A percentile compares a stretch with the other conserved stretches of the same genome.
Evolutionary conservation across 2,113 vertebrate genomes (phyloP).

Genomic region (Cepphus grylle): DNA sequence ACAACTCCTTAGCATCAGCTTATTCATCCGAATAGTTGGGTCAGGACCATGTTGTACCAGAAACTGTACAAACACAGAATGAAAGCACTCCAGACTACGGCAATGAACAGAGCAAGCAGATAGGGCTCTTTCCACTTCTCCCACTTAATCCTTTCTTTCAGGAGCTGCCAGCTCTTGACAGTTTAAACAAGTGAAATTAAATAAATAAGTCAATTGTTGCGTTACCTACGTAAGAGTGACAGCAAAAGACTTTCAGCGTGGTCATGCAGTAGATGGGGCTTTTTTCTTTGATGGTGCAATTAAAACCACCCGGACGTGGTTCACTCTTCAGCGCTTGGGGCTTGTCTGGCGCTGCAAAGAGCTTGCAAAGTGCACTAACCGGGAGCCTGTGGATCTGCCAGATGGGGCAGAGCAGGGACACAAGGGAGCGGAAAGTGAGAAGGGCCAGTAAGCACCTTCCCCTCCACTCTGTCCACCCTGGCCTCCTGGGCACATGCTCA

Average conservation of each 20-base stretch:
- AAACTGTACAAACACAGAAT: slow-evolving; percentile 33
- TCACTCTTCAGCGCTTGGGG: neutral
- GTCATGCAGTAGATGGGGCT: neutral
- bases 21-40: neutral
- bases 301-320: neutral
- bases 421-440: neutral
- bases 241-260: neutral
- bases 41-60: slow-evolving; percentile 32
- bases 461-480: accelerated
- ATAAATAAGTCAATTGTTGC: slow-evolving; percentile 8
- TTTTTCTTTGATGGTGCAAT: neutral
- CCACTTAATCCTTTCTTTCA: slow-evolving; percentile 46
- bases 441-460: neutral
- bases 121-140: neutral
- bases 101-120: slow-evolving; percentile 24
- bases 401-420: neutral
- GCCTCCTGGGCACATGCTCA: accelerated
- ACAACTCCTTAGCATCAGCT: neutral
- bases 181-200: slow-evolving; percentile 24
- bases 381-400: neutral
- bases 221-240: neutral
- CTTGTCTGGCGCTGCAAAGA: neutral
- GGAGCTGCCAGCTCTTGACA: slow-evolving; percentile 9
- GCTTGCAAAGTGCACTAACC: neutral
- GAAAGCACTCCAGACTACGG: neutral